Evolutionary conservation across 2,797 vertebrate genomes (phyloP).

Genomic region (Parauchenoglanis ngamensis): DNA sequence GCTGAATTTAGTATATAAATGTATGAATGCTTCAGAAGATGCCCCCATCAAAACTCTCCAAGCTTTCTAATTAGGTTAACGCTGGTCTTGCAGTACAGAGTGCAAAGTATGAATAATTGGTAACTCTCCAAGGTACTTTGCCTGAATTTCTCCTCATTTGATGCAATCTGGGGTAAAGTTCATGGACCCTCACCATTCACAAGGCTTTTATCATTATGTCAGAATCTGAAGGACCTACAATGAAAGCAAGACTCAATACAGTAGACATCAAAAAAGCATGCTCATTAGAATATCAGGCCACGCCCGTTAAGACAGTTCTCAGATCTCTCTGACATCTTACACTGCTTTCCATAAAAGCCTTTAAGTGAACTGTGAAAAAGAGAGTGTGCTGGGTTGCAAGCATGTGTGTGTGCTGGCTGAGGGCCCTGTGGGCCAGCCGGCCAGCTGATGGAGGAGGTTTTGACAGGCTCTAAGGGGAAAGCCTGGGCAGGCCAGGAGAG

Average conservation of each 20-base stretch:
- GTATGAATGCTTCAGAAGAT: slow-evolving; percentile 4
- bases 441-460: slow-evolving; percentile 69
- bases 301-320: neutral
- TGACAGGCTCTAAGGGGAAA: slow-evolving; percentile 66
- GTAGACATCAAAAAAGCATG: neutral
- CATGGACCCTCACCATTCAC: neutral
- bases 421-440: slow-evolving; percentile 48
- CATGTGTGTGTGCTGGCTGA: slow-evolving; percentile 54
- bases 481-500: slow-evolving; percentile 56
- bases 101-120: neutral
- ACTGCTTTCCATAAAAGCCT: neutral
- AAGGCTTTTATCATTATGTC: neutral
- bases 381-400: slow-evolving; percentile 12
- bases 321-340: neutral
- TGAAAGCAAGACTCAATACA: neutral
- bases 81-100: neutral
- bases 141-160: neutral
- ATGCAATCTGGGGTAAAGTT: neutral
- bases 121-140: neutral
- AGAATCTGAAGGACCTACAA: neutral
- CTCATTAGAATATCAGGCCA: neutral
- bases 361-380: slow-evolving; percentile 14
- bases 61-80: slow-evolving; percentile 51
- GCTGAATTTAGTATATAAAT: slow-evolving; percentile 3
- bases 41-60: neutral